Conservation (phyloP, 2,888 invertebrate species). For the Drosophila buzzatii region DNA sequence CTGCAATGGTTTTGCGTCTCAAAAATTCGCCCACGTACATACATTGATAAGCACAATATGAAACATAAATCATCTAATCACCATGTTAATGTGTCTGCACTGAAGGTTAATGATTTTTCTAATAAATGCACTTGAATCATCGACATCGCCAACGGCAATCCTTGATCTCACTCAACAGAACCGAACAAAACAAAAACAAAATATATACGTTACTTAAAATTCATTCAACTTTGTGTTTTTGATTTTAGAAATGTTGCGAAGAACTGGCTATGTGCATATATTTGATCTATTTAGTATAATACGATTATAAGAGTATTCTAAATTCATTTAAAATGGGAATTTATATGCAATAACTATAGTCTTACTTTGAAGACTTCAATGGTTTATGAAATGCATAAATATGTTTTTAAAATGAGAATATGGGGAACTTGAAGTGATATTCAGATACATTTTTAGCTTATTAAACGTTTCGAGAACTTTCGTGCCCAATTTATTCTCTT, state of each 20-base stretch:
- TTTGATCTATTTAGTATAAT: too few species aligned
- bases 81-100: slow-evolving; percentile 14
- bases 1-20: slow-evolving; percentile 45
- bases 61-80: slow-evolving; percentile 32
- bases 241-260: neutral
- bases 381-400: too few species aligned
- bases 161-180: neutral
- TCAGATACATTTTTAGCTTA: too few species aligned
- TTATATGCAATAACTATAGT: too few species aligned
- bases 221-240: neutral
- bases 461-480: too few species aligned
- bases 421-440: too few species aligned
- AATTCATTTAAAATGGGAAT: too few species aligned
- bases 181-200: neutral
- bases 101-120: slow-evolving; percentile 32
- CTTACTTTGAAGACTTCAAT: too few species aligned
- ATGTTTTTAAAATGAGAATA: too few species aligned
- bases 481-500: too few species aligned
- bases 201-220: neutral
- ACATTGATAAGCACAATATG: slow-evolving; percentile 43
- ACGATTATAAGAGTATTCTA: too few species aligned
- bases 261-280: neutral
- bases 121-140: slow-evolving; percentile 9
- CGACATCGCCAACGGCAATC: neutral
- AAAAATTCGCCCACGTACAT: slow-evolving; percentile 40